Percentiles rank a stretch among this genome's conserved stretches.
Conservation (phyloP, 2,797 vertebrate genomes). For the Acrossocheilus wenchowensis region DNA sequence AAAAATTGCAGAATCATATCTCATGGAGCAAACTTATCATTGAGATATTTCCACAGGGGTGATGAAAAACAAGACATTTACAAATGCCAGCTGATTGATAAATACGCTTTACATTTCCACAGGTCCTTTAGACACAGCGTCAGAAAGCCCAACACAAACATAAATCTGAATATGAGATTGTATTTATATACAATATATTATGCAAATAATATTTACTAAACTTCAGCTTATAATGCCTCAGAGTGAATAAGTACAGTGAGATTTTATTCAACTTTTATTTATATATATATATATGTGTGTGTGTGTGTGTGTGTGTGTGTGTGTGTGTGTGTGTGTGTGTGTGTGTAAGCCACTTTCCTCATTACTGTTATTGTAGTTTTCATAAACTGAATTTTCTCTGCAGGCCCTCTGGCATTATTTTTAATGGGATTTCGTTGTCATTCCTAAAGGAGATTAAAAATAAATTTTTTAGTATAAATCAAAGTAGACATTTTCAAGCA, state of each 20-base stretch:
- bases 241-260: not conserved
- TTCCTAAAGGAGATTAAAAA: slow-evolving; percentile 3
- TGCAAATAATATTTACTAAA: not conserved
- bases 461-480: not conserved
- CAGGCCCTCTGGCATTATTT: not conserved
- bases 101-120: not conserved
- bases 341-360: not conserved
- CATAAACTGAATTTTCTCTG: slow-evolving; percentile 18
- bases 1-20: not conserved
- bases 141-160: not conserved
- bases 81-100: not conserved
- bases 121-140: not conserved
- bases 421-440: not conserved
- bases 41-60: not conserved
- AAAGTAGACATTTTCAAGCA: not conserved
- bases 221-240: not conserved
- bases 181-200: not conserved
- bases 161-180: not conserved
- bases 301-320: too few species aligned
- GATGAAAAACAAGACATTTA: not conserved
- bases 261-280: not conserved
- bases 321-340: too few species aligned
- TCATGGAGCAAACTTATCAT: not conserved
- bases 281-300: too few species aligned
- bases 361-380: not conserved